phyloP scores from a whole-genome alignment of 2,888 invertebrate genomes.

The Elgonia sp. region DNA sequence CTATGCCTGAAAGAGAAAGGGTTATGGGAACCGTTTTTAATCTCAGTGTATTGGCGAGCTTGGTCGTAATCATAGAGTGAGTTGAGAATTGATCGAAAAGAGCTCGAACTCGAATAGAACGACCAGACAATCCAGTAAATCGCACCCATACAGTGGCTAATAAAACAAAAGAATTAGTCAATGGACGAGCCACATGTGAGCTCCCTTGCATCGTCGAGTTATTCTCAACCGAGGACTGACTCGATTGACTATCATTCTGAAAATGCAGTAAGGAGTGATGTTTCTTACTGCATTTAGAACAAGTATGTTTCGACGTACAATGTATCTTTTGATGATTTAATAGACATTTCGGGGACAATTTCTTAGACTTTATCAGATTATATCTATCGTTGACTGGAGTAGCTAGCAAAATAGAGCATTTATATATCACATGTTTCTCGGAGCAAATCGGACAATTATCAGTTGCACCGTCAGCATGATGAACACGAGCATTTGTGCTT shows the following conservation, averaged over 20 bases:
- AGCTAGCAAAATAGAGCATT: background rate
- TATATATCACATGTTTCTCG: constrained; percentile 1
- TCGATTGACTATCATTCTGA: background rate
- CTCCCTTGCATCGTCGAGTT: background rate
- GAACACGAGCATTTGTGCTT: background rate
- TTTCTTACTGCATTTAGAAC: background rate
- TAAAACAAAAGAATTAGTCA: background rate
- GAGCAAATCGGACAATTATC: background rate
- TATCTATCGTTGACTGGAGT: background rate
- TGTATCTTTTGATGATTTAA: background rate
- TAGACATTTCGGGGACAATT: constrained; percentile 38
- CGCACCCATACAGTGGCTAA: constrained; percentile 31
- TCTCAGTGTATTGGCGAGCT: background rate
- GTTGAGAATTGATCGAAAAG: constrained; percentile 39
- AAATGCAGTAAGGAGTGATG: constrained; percentile 46
- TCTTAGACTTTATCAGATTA: constrained; percentile 7
- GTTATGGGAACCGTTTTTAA: background rate
- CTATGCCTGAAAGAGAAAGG: background rate
- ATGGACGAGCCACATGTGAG: background rate
- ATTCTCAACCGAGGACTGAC: background rate
- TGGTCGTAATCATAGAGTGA: constrained; percentile 17
- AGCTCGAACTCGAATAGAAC: constrained; percentile 13
- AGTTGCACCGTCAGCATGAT: background rate
- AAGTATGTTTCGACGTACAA: background rate
- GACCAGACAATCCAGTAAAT: background rate